phyloP scores from a whole-genome alignment of 2,797 vertebrate genomes.

The Xenops minutus region DNA sequence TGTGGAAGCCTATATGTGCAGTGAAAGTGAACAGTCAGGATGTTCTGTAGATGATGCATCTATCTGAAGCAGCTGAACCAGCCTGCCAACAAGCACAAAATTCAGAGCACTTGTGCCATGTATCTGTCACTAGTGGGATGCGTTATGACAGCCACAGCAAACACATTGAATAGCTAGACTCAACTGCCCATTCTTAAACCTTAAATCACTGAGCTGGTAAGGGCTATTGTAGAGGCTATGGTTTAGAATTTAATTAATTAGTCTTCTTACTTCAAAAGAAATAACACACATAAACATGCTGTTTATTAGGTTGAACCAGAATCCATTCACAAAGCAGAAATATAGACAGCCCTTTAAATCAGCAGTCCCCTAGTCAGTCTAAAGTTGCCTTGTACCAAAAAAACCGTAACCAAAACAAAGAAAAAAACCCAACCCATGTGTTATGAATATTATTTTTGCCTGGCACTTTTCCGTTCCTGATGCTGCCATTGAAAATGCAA shows the following conservation, averaged over 20 bases:
- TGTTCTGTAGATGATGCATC: not conserved
- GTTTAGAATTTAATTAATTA: not conserved
- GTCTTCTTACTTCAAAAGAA: not conserved
- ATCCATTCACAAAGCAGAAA: not conserved
- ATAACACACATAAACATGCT: not conserved
- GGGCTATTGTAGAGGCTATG: not conserved
- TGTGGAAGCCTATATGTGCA: not conserved
- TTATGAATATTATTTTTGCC: slow-evolving; percentile 53
- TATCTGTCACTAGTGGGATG: not conserved
- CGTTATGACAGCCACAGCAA: not conserved
- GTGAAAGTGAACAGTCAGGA: not conserved
- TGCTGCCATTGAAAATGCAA: slow-evolving; percentile 51
- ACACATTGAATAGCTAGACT: fast-evolving
- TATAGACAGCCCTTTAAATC: not conserved
- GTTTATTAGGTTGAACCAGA: not conserved
- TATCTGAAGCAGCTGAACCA: not conserved
- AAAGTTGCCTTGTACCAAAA: not conserved
- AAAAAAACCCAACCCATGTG: not conserved
- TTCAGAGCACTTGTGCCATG: not conserved
- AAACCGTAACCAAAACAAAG: not conserved
- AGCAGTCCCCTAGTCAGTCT: not conserved
- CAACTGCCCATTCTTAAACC: not conserved
- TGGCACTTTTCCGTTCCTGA: not conserved
- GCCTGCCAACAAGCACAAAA: not conserved
- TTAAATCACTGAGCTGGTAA: not conserved